Evolutionary conservation across 2,888 invertebrate species (phyloP), one percentile per base, ranked within the genome.

Genomic region (Hedya salicella): DNA sequence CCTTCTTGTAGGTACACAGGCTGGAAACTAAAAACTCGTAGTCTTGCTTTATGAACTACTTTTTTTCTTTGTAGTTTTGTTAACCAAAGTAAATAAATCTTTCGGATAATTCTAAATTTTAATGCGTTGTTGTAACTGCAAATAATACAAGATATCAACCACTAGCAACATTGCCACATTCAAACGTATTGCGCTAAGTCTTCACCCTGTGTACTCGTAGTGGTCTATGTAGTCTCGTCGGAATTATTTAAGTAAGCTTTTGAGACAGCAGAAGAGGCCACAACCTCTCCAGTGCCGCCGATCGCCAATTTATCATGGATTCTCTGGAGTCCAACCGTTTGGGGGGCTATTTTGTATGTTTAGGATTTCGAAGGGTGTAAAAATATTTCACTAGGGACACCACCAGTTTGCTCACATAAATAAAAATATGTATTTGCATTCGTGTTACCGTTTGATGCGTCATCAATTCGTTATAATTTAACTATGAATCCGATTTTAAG

Each of bases 201-300:
- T 8, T 3, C 52, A 39, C 17, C 52, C n/a, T 39, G 39, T 16
- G 11, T 56, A 54, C 40, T 54, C 25, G 40, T 40, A 21, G 40
- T 42, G 16, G 54, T 25, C 42, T 60, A 50, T 57, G 46, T 40
- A 65, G 59, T 59, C 65, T 52, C 59, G 52, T 54, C 68, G 70
- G 78, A 81, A 81, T 82, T 85, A 84, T 85, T 86, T 82, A 66
- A 80, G 77, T 77, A 82, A 83, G 79, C 80, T 82, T 82, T 84
- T 78, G 83, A 85, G 83, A 85, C 86, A 78, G 79, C 78, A 71
- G 74, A 73, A 79, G 80, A 78, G 81, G 79, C 79, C 77, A 77
- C 80, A 81, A 75, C 76, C 75, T 77, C 77, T 77, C 72, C 68
- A 73, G 75, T 76, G 75, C 76, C 71, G 68, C 73, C 76, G 76